Evolutionary conservation across 2,797 vertebrate species (phyloP), one percentile per base, ranked within the genome.

Genomic region (Lacerta viridis): DNA sequence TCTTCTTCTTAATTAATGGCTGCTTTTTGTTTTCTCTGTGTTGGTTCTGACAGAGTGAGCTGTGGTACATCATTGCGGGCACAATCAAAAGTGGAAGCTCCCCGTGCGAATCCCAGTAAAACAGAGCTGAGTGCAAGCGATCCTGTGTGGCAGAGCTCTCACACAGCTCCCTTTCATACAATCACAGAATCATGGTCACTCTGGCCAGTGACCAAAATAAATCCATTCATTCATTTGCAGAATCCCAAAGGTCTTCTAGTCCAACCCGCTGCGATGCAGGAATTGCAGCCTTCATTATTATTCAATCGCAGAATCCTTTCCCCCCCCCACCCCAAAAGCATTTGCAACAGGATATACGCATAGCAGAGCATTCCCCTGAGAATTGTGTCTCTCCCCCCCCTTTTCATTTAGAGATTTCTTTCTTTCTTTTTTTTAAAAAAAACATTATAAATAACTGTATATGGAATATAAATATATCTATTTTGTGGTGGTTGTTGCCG

Each of bases 41-140:
- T 95, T 91, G 82, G 86, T 95, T 88, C 92, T 36, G 90, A 13
- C 93, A 93, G 94, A 95, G 93, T 86, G 95, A 95, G 92, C 92
- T 92, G 86, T 74, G 74, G 86, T 85, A 27, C 75, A 87, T 91
- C 71, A 88, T 80, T 80, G 75, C 92, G 78, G 46, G 36, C 78
- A 20, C 59, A 41, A 59, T 59, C 59, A 7, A 89, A 55, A 25
- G 1, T 18, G 33, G 13, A 36, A 23, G 29, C 27, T 81, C 36
- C 29, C 55, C 20, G 3, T 13, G 1, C 66, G 4, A 18, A 23
- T 6, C 8, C 55, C 15, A 6, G 15, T 5, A 3, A 46, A 61
- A 8, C 7, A 39, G 71, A 64, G 80, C 13, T 20, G 33, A 27
- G 23, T 10, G 13, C 10, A 1, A 29, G 13, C 8, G 3, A 41